Percentiles rank a stretch among this genome's conserved stretches.
Conservation (phyloP, 2,797 vertebrate species). For the Tachyglossus aculeatus region DNA sequence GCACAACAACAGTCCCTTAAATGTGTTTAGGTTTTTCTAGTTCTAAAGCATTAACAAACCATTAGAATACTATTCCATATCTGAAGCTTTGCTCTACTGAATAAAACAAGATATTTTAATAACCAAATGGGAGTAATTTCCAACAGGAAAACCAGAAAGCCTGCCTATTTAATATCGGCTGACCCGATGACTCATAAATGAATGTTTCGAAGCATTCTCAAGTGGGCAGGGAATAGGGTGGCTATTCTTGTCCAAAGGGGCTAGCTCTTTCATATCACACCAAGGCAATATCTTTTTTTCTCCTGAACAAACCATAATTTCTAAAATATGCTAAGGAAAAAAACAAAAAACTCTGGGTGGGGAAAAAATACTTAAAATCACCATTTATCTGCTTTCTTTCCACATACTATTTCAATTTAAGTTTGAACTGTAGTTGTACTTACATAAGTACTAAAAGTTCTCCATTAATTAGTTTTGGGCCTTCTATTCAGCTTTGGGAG, state of each 20-base stretch:
- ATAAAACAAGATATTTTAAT: not conserved
- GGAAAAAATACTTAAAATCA: no score
- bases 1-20: not conserved
- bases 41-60: fast-evolving
- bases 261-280: fast-evolving
- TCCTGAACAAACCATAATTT: not conserved
- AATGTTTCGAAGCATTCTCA: not conserved
- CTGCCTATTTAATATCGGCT: fast-evolving
- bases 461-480: no score
- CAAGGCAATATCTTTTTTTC: not conserved
- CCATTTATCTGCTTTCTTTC: no score
- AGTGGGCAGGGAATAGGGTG: not conserved
- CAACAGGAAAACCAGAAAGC: not conserved
- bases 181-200: not conserved
- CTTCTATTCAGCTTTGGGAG: no score
- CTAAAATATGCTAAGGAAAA: not conserved
- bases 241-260: not conserved
- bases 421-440: no score
- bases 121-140: fast-evolving
- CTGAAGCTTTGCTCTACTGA: not conserved
- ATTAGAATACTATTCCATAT: not conserved
- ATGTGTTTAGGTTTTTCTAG: not conserved
- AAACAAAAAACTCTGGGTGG: not conserved
- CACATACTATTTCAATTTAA: no score
- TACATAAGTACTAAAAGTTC: no score